Evolutionary conservation across 2,797 vertebrate species (phyloP).

Genomic region (Argentina silus): DNA sequence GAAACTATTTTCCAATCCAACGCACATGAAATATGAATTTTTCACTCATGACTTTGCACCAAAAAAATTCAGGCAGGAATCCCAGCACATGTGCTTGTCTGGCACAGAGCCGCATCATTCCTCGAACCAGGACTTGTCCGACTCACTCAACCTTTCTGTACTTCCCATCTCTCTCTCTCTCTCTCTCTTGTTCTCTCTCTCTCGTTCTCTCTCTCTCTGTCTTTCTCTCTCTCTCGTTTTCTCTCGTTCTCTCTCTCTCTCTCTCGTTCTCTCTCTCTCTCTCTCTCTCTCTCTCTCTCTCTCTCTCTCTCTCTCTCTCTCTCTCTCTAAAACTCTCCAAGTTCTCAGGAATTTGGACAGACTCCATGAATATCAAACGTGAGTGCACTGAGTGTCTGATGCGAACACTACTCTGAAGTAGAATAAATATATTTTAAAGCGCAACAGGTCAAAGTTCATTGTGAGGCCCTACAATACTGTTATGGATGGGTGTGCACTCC

Average conservation of each 20-base stretch:
- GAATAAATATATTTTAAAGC: too few relatives aligned
- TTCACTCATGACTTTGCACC: constrained; percentile 28
- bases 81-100: constrained; percentile 45
- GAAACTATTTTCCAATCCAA: constrained; percentile 16
- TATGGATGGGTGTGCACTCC: too few relatives aligned
- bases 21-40: constrained; percentile 20
- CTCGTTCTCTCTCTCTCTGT: background rate
- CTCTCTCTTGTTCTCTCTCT: background rate
- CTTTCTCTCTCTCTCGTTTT: background rate
- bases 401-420: too few relatives aligned
- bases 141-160: background rate
- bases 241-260: background rate
- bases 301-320: background rate
- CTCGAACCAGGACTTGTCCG: background rate
- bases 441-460: background rate
- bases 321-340: background rate
- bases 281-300: background rate
- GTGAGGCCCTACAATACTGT: too few relatives aligned
- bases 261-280: background rate
- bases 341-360: background rate
- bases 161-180: background rate
- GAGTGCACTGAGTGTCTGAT: background rate
- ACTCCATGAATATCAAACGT: background rate
- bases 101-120: constrained; percentile 25
- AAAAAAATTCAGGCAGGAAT: constrained; percentile 45